phyloP scores from a whole-genome alignment of 2,113 vertebrate species.

The Prunella himalayana region DNA sequence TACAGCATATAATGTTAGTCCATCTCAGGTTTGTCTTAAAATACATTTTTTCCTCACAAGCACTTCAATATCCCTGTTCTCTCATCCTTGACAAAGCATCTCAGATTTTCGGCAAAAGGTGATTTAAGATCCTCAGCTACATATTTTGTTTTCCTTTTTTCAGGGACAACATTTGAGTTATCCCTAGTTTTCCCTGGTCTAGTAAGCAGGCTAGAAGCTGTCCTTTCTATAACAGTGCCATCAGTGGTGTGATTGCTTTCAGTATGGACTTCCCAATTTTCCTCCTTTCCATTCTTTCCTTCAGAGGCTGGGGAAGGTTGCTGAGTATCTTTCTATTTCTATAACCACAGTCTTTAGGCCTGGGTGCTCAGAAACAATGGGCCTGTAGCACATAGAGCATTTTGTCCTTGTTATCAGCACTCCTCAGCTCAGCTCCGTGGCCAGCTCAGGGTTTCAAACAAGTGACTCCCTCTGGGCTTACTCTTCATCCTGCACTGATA shows the following conservation, averaged over 20 bases:
- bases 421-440: background rate
- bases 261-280: background rate
- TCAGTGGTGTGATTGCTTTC: background rate
- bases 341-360: background rate
- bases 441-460: background rate
- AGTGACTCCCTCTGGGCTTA: background rate
- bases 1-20: background rate
- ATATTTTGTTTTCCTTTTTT: background rate
- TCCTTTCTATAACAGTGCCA: background rate
- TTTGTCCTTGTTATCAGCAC: background rate
- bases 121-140: background rate
- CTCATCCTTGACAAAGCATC: background rate
- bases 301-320: background rate
- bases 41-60: background rate
- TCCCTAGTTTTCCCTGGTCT: background rate
- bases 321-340: background rate
- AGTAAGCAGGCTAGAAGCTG: background rate
- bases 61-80: background rate
- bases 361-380: background rate
- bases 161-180: background rate
- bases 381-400: accelerated
- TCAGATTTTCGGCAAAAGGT: background rate
- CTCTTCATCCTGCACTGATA: background rate
- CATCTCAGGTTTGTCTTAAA: background rate
- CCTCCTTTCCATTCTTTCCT: background rate